Evolutionary conservation across 2,888 invertebrate genomes (phyloP).

Genomic region (Arrhopalites spinosus): DNA sequence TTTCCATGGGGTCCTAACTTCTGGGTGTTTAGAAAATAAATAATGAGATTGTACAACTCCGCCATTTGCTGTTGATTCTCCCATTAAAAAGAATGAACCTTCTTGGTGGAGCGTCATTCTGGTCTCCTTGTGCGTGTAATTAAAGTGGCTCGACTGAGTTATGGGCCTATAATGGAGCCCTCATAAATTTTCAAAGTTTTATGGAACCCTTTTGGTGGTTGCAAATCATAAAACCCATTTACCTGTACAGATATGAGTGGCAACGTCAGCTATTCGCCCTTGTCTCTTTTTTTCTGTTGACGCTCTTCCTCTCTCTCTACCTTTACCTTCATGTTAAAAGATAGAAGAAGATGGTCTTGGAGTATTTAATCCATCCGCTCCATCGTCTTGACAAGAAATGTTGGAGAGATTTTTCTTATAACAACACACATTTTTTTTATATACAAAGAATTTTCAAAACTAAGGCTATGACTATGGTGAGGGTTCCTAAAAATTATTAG

Average conservation of each 20-base stretch:
- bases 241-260: conserved; percentile 20
- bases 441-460: not conserved
- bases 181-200: conserved; percentile 47
- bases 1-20: conserved; percentile 22
- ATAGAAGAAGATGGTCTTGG: no score
- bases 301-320: no score
- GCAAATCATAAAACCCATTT: conserved; percentile 46
- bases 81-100: conserved; percentile 39
- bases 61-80: conserved; percentile 42
- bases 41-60: conserved; percentile 41
- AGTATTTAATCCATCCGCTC: no score
- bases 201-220: conserved; percentile 46
- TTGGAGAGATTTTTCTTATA: no score
- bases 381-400: no score
- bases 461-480: no score
- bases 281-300: conserved; percentile 24
- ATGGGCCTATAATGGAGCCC: conserved; percentile 45
- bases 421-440: not conserved
- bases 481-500: no score
- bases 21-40: conserved; percentile 41
- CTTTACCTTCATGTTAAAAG: no score
- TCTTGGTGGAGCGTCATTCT: conserved; percentile 28
- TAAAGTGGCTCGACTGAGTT: conserved; percentile 47
- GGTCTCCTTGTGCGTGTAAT: conserved; percentile 40
- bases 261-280: conserved; percentile 29